Conservation (phyloP, 2,888 invertebrate species). For the Callinectes sapidus region DNA sequence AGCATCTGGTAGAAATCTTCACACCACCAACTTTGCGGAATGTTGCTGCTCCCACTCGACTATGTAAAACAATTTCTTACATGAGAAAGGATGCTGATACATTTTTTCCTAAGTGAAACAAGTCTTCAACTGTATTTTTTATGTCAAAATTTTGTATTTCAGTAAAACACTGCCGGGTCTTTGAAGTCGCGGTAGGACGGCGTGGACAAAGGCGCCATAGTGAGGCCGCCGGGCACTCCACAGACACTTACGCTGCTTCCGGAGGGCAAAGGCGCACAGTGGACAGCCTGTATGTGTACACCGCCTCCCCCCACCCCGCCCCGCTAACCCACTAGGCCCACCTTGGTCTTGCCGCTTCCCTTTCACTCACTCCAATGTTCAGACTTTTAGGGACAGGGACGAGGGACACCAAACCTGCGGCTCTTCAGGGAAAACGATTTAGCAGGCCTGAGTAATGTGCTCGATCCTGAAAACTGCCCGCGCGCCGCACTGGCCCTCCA, state of each 20-base stretch:
- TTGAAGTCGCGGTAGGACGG: background rate
- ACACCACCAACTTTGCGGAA: constrained; percentile 25
- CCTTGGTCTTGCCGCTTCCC: background rate
- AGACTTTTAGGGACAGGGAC: background rate
- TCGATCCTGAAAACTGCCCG: constrained; percentile 42
- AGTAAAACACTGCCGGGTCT: background rate
- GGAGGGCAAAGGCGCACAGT: constrained; percentile 30
- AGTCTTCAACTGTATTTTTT: background rate
- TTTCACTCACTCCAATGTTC: background rate
- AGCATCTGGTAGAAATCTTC: constrained; percentile 26
- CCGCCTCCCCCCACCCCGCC: background rate
- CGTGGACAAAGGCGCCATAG: background rate
- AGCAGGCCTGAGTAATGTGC: constrained; percentile 17
- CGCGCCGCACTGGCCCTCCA: background rate
- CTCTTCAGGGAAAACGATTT: constrained; percentile 31
- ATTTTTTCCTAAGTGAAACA: background rate
- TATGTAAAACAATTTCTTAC: constrained; percentile 5
- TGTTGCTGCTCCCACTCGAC: constrained; percentile 12
- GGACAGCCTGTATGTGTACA: background rate
- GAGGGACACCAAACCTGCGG: constrained; percentile 11
- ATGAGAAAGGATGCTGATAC: background rate
- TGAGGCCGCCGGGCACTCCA: constrained; percentile 2
- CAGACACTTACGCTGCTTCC: constrained; percentile 27
- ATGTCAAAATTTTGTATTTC: background rate
- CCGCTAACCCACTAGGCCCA: background rate